Evolutionary conservation across 2,113 vertebrate species (phyloP), one percentile per base, ranked within the genome.

Genomic region (Trichomycterus rosablanca): DNA sequence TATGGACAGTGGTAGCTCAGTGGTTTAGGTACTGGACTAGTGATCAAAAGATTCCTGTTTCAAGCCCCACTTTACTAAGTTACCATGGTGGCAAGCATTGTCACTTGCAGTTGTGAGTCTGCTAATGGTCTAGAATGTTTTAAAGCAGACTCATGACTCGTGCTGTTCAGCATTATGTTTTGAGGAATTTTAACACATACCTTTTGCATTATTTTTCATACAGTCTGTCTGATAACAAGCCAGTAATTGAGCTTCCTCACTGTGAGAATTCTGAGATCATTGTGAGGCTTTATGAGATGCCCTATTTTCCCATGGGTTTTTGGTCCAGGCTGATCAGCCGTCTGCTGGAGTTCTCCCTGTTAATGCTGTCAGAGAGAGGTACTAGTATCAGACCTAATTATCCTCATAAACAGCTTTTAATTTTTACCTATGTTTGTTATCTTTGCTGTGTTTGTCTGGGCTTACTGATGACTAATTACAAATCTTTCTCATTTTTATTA

Each of bases 271-370:
- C 93, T 0, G 93, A 97, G 81, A 81, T 97, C 32, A 93, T 94
- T 7, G 76, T 97, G 61, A 89, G 96, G 34, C 83, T 95, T 0
- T 98, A 96, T 50, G 94, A 97, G 81, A 94, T 97, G 93, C 95
- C 96, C 0, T 97, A 96, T 73, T 96, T 97, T 77, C 96, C 96
- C 18, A 92, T 97, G 92, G 95, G 93, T 59, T 97, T 89, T 81
- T 98, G 95, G 95, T 91, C 95, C 9, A 87, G 93, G n/a, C 87
- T 93, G 71, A 97, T 99, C 78, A 92, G 83, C 76, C 89, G 89
- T 11, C 82, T 99, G 18, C 87, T 99, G 67, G 94, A 95, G 83
- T 84, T 95, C 60, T 97, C 94, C 9, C 81, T 88, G 12, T 92
- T 85, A 59, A 80, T 99, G 86, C 85, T 97, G 0, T 84, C 76